Evolutionary conservation across 2,113 vertebrate species (phyloP).

Genomic region (Ochotona princeps): DNA sequence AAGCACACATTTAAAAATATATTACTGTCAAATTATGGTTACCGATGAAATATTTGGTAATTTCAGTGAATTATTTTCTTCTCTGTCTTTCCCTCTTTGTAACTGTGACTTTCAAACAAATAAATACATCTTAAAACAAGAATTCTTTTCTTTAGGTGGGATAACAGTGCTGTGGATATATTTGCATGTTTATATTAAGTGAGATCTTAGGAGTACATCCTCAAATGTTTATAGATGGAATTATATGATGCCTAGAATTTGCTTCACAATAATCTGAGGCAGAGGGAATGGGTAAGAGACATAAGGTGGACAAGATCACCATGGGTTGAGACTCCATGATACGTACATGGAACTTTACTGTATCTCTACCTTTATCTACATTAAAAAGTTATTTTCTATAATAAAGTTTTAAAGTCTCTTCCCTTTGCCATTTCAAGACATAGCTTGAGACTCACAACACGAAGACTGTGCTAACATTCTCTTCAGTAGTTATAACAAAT

Average conservation of each 20-base stretch:
- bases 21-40: neutral
- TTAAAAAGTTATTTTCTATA: neutral
- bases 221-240: constrained; percentile 40
- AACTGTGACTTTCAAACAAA: too few species aligned
- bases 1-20: neutral
- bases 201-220: neutral
- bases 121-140: neutral
- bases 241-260: neutral
- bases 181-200: neutral
- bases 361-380: neutral
- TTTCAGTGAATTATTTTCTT: neutral
- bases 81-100: too few species aligned
- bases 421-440: neutral
- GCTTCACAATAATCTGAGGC: neutral
- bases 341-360: neutral
- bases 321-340: neutral
- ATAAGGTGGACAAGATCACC: neutral
- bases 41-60: neutral
- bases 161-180: neutral
- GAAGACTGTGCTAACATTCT: neutral
- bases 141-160: neutral
- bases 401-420: neutral
- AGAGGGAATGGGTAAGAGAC: neutral
- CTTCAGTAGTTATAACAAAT: neutral
- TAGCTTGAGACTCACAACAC: neutral